Evolutionary conservation across 2,113 vertebrate genomes (phyloP), one percentile per base, ranked within the genome.

Genomic region (Nothobranchius kuhntae): DNA sequence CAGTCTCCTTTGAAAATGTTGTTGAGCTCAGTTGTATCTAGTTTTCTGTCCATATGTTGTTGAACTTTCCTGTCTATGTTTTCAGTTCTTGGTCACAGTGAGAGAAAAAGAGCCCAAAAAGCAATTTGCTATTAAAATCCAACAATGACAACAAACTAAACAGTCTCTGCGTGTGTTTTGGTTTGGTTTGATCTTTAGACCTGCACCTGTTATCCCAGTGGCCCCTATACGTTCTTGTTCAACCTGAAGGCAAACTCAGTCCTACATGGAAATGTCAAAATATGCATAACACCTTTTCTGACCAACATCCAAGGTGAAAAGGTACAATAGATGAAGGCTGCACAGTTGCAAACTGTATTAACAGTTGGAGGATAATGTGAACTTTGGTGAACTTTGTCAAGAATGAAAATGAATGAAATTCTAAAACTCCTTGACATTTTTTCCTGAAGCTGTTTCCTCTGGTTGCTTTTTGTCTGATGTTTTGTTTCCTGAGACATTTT

Each of bases 141-240:
- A 38, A 40, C 7, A 40, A 40, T 6, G 38, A 40, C 7, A 40
- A 40, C 6, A 5, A 9, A 9, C 13, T 9, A 38, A 38, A n/a
- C 36, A 9, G 38, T 38, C 35, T 38, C 3, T 56, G 54, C 10
- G 15, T 38, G 14, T 30, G 13, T 46, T 30, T 2, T 60, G 21
- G 3, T 60, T 60, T 35, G 15, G 3, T 38, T 56, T 21, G 21
- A 21, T 21, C 1, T 21, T 56, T 5, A 61, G 46, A 24, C 26
- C 47, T 75, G 35, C 21, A 67, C 60, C 53, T 68, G 13, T 58
- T 21, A 17, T 60, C 61, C 21, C 54, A 26, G 26, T 26, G 35
- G 44, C 56, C 60, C 40, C 64, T 13, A 24, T 63, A 54, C 63
- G 48, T n/a, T 26, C 15, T 8, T 35, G 35, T 9, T 9, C n/a